Evolutionary conservation across 2,113 vertebrate species (phyloP).

Genomic region (Melanocharis versteri): DNA sequence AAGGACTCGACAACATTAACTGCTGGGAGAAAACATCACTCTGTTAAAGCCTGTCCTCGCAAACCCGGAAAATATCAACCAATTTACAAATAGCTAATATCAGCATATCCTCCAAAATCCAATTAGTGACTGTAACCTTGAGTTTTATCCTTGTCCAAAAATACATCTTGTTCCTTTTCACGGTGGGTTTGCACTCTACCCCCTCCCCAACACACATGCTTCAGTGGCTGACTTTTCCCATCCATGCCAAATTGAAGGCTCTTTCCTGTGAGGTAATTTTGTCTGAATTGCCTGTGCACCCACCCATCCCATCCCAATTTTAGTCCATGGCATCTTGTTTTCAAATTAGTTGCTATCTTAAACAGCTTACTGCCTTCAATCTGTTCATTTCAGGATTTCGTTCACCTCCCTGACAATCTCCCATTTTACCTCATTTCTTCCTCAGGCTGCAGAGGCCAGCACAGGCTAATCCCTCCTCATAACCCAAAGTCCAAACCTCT

Average conservation of each 20-base stretch:
- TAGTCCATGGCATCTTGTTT: constrained; percentile 38
- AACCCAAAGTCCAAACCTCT: constrained; percentile 7
- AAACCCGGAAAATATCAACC: constrained; percentile 6
- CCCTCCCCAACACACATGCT: not conserved
- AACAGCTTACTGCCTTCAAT: constrained; percentile 43
- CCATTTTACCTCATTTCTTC: constrained; percentile 23
- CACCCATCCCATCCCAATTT: constrained; percentile 36
- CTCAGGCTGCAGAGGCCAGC: not conserved
- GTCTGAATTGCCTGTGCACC: constrained; percentile 44
- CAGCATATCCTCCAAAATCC: constrained; percentile 48
- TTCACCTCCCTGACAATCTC: constrained; percentile 27
- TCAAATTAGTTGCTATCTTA: constrained; percentile 49
- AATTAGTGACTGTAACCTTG: constrained; percentile 38
- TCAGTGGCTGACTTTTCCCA: not conserved
- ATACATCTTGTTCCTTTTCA: not conserved
- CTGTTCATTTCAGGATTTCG: not conserved
- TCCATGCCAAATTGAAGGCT: not conserved
- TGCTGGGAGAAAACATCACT: not conserved
- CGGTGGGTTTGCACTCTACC: not conserved
- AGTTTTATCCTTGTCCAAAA: constrained; percentile 21
- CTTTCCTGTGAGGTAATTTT: constrained; percentile 24
- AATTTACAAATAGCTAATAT: not conserved
- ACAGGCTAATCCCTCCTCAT: constrained; percentile 23
- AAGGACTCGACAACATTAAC: not conserved
- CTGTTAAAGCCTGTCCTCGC: not conserved